Percentiles rank a stretch among this genome's conserved stretches.
Conservation (phyloP, 2,888 invertebrate species). For the Megaustenia siamemsis region DNA sequence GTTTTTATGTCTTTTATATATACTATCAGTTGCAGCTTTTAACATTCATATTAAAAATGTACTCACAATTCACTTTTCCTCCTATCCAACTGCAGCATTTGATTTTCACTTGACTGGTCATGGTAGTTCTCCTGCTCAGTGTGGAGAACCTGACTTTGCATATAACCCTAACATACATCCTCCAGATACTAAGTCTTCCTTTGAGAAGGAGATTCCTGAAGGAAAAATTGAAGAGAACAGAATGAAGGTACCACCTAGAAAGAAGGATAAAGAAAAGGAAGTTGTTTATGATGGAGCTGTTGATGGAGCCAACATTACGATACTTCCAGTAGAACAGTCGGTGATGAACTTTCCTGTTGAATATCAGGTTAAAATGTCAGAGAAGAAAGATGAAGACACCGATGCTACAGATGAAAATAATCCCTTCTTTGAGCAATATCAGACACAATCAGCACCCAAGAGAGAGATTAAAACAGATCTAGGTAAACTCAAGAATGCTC, state of each 20-base stretch:
- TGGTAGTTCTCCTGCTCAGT: slow-evolving; percentile 51
- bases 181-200: not conserved
- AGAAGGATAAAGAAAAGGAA: not conserved
- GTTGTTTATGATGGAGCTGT: not conserved
- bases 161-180: not conserved
- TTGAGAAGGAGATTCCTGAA: not conserved
- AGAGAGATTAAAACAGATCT: slow-evolving; percentile 4
- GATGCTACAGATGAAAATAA: slow-evolving; percentile 36
- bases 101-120: slow-evolving; percentile 58
- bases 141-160: slow-evolving; percentile 30
- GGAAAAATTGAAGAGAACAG: not conserved
- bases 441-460: slow-evolving; percentile 13
- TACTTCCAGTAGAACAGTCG: slow-evolving; percentile 21
- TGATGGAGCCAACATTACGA: not conserved
- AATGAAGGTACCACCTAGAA: not conserved
- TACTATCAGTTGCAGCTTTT: not conserved
- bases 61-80: not conserved
- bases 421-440: slow-evolving; percentile 37
- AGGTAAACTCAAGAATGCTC: slow-evolving; percentile 19
- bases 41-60: not conserved
- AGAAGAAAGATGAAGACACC: slow-evolving; percentile 12
- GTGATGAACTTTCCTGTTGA: not conserved
- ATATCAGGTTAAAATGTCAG: not conserved
- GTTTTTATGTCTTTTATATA: not conserved
- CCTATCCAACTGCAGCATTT: slow-evolving; percentile 52